Percentiles rank a stretch among this genome's conserved stretches.
Conservation (phyloP, 2,888 invertebrate species). For the Lasioglossum figueresi region DNA sequence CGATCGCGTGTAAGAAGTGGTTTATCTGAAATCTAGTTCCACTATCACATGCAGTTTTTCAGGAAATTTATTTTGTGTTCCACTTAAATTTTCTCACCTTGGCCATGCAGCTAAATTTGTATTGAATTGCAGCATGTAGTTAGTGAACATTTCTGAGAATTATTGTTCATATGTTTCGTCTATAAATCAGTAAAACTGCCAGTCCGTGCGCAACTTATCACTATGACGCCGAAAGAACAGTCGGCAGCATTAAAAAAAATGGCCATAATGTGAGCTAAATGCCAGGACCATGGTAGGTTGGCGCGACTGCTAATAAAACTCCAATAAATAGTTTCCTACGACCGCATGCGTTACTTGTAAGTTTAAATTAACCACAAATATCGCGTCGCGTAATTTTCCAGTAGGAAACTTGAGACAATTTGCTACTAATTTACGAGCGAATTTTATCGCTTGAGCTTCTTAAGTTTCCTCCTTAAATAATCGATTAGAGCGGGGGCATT, state of each 20-base stretch:
- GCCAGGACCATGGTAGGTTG: neutral
- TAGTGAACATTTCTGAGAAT: neutral
- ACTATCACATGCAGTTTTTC: neutral
- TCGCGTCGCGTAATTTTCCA: slow-evolving; percentile 2
- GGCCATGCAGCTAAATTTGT: neutral
- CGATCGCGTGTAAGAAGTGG: neutral
- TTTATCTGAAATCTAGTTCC: neutral
- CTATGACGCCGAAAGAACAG: neutral
- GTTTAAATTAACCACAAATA: slow-evolving; percentile 11
- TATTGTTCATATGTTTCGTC: neutral
- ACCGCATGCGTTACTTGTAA: neutral
- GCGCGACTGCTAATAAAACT: neutral
- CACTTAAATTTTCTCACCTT: neutral
- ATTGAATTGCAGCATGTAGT: neutral
- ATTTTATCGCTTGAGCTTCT: slow-evolving; percentile 10
- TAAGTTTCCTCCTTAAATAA: slow-evolving; percentile 14
- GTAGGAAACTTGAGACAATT: slow-evolving; percentile 3
- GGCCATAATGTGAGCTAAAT: neutral
- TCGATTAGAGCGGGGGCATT: slow-evolving; percentile 13
- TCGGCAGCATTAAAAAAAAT: neutral
- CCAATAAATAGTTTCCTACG: neutral
- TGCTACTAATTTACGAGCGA: slow-evolving; percentile 6
- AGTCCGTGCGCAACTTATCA: neutral
- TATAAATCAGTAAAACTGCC: neutral
- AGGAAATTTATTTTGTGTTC: neutral